Evolutionary conservation across 2,113 vertebrate genomes (phyloP), one percentile per base, ranked within the genome.

Genomic region (Planiliza haematocheilus): DNA sequence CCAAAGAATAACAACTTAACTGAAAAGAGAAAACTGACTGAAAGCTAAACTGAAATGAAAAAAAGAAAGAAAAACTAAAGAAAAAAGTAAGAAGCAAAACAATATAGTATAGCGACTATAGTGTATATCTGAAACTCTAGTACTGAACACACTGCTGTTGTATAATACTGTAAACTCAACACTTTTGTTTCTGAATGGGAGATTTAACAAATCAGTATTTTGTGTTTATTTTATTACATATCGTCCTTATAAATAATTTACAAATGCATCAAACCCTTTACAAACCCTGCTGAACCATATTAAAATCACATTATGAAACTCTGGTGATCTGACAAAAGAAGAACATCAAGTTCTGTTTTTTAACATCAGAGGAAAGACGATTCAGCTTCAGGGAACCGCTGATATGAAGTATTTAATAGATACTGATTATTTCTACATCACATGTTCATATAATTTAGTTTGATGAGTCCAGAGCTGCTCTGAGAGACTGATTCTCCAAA

Each of bases 121-220:
- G 48, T 43, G 8, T 37, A n/a, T 10, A 11, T 10, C 10, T 9
- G 16, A 9, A 0, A 39, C 8, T 46, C 0, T 20, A 45, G 13
- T 20, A 8, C 53, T 43, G 14, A 39, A 11, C 39, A 46, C 41
- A 46, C 45, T 5, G 12, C 45, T 49, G 56, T 21, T 0, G 55
- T 21, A 48, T 63, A 64, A 73, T 72, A 59, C 70, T 36, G 4
- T 59, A 36, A 74, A 13, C 39, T 51, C 13, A 21, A 51, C 53
- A 57, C 21, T 46, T 53, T 2, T 71, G 69, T 67, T 83, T 67
- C 59, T 58, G 13, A 53, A 39, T 42, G 37, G 11, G 53, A 59
- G 64, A 24, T 71, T 69, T 59, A 75, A 57, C n/a, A 14, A 4
- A 30, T 2, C 2, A 30, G 2, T 2, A 3, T 30, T 30, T 30